Percentiles rank a stretch among this genome's conserved stretches.
Conservation (phyloP, 1,140 invertebrate species). For the Gonatopus flavifemur region DNA sequence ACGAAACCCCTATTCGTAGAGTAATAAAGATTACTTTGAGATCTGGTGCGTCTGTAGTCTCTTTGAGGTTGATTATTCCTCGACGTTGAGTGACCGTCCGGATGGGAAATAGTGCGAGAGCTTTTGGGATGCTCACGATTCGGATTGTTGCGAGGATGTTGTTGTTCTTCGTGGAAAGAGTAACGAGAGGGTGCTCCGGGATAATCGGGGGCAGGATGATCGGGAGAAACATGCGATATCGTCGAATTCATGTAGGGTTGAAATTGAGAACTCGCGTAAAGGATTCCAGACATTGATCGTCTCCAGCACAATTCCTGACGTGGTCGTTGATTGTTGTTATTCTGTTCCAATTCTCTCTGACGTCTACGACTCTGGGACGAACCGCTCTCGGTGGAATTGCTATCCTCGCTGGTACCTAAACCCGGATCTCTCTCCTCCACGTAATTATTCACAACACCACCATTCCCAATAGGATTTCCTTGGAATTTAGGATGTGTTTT, state of each 20-base stretch:
- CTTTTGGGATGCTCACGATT: conserved; percentile 12
- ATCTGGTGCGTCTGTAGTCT: conserved; percentile 42
- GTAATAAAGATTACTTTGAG: conserved; percentile 43
- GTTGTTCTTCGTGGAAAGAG: background rate
- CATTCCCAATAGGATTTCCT: too few relatives aligned
- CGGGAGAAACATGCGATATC: background rate
- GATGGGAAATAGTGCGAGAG: conserved; percentile 3
- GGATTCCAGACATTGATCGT: conserved; percentile 62
- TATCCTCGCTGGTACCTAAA: conserved; percentile 73
- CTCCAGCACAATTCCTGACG: conserved; percentile 69
- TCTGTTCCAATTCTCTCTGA: conserved; percentile 71
- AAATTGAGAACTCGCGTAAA: conserved; percentile 62
- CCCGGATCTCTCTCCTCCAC: conserved; percentile 80
- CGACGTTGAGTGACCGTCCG: too few relatives aligned
- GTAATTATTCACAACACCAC: too few relatives aligned
- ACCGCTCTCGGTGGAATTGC: conserved; percentile 51
- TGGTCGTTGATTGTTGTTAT: conserved; percentile 59
- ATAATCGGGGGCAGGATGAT: conserved; percentile 44
- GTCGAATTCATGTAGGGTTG: conserved; percentile 35
- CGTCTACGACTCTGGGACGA: conserved; percentile 68
- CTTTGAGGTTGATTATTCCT: conserved; percentile 21
- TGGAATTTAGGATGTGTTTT: too few relatives aligned
- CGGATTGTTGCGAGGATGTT: conserved; percentile 6
- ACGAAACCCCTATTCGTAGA: conserved; percentile 38
- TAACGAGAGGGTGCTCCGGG: conserved; percentile 28